Evolutionary conservation across 2,888 invertebrate genomes (phyloP).

Genomic region (Xestoiulus laeticollis): DNA sequence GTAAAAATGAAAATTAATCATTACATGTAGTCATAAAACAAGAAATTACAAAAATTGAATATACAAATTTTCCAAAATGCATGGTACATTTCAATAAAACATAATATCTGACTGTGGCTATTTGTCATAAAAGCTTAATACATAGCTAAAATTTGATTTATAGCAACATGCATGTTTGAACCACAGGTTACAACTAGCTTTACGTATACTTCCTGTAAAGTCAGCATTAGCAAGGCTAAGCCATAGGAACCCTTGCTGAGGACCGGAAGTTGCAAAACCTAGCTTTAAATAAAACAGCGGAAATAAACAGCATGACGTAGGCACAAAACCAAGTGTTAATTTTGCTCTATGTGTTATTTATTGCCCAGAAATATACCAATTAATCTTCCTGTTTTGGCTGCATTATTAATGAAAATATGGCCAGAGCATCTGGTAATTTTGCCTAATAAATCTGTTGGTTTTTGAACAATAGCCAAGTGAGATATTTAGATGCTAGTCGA

Average conservation of each 20-base stretch:
- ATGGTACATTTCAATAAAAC: too few relatives aligned
- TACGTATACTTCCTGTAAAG: background rate
- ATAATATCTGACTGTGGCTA: too few relatives aligned
- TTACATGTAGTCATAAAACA: too few relatives aligned
- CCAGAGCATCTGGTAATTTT: background rate
- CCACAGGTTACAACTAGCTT: background rate
- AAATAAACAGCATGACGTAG: background rate
- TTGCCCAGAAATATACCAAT: background rate
- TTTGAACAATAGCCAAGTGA: background rate
- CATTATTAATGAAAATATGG: background rate
- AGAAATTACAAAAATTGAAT: too few relatives aligned
- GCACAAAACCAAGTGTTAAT: background rate
- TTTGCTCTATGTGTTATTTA: background rate
- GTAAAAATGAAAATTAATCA: too few relatives aligned
- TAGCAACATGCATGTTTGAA: background rate
- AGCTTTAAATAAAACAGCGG: background rate
- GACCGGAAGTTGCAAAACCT: background rate
- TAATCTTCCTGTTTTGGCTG: background rate
- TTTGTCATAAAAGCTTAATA: background rate
- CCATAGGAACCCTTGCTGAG: background rate
- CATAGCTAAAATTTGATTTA: background rate
- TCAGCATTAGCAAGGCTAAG: background rate
- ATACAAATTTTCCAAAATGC: too few relatives aligned
- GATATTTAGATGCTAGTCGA: too few relatives aligned
- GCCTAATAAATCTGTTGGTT: background rate